phyloP scores from a whole-genome alignment of 2,888 invertebrate species.

The Lycaena phlaeas region DNA sequence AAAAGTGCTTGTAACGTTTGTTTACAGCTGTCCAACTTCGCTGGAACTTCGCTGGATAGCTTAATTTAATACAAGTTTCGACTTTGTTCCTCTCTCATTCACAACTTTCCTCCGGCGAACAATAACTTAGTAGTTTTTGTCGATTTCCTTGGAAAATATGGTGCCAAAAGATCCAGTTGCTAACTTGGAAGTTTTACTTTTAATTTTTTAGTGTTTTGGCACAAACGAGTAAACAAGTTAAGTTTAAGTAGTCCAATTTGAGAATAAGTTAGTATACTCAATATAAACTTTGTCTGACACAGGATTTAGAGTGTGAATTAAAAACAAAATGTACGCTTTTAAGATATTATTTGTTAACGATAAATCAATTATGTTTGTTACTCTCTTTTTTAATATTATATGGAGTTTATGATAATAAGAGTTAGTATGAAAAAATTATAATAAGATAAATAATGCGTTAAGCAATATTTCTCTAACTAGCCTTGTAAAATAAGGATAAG shows the following conservation, averaged over 20 bases:
- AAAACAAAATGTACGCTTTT: too few relatives aligned
- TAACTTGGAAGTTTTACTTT: not conserved
- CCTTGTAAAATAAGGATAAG: too few relatives aligned
- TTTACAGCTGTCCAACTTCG: constrained; percentile 13
- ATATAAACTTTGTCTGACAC: too few relatives aligned
- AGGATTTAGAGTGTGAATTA: too few relatives aligned
- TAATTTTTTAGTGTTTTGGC: constrained; percentile 2
- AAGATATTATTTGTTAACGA: too few relatives aligned
- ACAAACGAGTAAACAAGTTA: constrained; percentile 3
- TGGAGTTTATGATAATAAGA: too few relatives aligned
- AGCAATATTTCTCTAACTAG: too few relatives aligned
- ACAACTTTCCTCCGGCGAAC: constrained; percentile 11
- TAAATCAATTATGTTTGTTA: too few relatives aligned
- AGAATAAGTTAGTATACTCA: too few relatives aligned
- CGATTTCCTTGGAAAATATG: not conserved
- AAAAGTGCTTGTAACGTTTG: constrained; percentile 14
- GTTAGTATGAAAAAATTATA: too few relatives aligned
- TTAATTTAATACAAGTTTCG: constrained; percentile 20
- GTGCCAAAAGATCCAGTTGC: constrained; percentile 9
- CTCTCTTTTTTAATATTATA: too few relatives aligned
- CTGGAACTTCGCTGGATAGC: constrained; percentile 13
- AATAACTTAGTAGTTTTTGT: constrained; percentile 13
- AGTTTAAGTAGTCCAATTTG: not conserved
- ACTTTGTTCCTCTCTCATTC: constrained; percentile 16
- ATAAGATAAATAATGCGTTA: too few relatives aligned